Base-by-base conservation (phyloP, 2,797 vertebrate species). In the Graptemys geographica region DNA sequence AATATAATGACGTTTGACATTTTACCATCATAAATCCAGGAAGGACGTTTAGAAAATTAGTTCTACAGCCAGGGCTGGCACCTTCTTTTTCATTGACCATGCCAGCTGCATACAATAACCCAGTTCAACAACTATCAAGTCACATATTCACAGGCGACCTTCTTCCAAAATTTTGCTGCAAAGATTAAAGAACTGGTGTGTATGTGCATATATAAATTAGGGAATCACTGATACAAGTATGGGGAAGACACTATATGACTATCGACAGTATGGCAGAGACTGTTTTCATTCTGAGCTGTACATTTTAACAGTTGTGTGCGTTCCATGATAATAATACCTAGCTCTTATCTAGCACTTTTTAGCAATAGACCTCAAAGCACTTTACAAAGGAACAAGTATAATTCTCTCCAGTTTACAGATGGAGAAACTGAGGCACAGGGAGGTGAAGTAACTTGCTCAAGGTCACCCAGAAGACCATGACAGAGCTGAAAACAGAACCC, bases 11-110 rank as follows among this genome's bases (percentile, higher is more conserved):
- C 82, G 80, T 57, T 90, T 89, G 51, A 90, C 92, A 82, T 86
- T 16, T 86, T 94, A 47, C 37, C 90, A 28, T 59, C 62, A 19
- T 83, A 80, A 49, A 56, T 76, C 89, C 83, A 94, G 69, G 96
- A 95, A 94, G 55, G 52, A 87, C 76, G 62, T 49, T 82, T 89
- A 84, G 87, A 93, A 90, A 52, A 87, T 87, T 59, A 85, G 81
- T 69, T 49, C 59, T 69, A 83, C 53, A 90, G 56, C 37, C 15
- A 89, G 11, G 90, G 21, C 2, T 86, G 81, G 86, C 31, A 55
- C 6, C 55, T 92, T 90, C 94, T 97, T 62, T 47, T 92, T 76
- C 0, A 0, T 53, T 11, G 72, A 37, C 83, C 49, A 53, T 56
- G 41, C 55, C 91, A 56, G 65, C 44, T 47, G 25, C 44, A 28